phyloP scores from a whole-genome alignment of 2,113 vertebrate genomes.

The Salvelinus alpinus region DNA sequence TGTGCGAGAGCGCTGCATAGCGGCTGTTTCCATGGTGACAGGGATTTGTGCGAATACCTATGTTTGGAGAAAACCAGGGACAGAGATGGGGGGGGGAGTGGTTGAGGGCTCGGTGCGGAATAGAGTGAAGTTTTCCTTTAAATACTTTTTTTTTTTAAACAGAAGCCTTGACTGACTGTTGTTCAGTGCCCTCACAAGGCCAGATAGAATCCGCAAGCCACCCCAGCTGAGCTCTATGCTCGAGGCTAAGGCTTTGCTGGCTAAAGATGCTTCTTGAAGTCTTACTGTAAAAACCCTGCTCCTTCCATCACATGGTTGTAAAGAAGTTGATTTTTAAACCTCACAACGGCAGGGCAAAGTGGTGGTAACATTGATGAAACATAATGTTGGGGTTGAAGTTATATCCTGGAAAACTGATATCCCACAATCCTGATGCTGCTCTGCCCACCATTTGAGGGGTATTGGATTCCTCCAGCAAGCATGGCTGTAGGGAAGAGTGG shows the following conservation, averaged over 20 bases:
- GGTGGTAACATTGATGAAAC: neutral
- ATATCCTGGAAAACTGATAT: too few species aligned
- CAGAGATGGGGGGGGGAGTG: slow-evolving; percentile 32
- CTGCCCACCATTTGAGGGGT: too few species aligned
- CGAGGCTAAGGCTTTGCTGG: slow-evolving; percentile 18
- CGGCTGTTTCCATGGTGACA: slow-evolving; percentile 77
- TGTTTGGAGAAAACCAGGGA: slow-evolving; percentile 65
- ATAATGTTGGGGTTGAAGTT: neutral
- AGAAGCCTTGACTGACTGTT: slow-evolving; percentile 37
- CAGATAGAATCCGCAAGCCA: slow-evolving; percentile 10
- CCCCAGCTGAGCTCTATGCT: slow-evolving; percentile 8
- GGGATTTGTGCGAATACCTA: slow-evolving; percentile 66
- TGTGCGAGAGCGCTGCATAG: slow-evolving; percentile 65
- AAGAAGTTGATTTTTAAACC: neutral
- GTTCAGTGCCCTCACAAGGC: slow-evolving; percentile 28
- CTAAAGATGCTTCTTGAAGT: neutral
- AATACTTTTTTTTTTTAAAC: neutral
- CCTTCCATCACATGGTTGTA: neutral
- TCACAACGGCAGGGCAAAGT: neutral
- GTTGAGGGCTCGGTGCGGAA: neutral
- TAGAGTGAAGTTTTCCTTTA: slow-evolving; percentile 19
- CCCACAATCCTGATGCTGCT: too few species aligned
- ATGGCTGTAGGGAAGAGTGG: too few species aligned
- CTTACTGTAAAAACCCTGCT: neutral
- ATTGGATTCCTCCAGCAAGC: too few species aligned